These are phyloP conservation scores for Drosophila peninsularis DNA, from an alignment of 2,888 invertebrate genomes.

Conservation along the genomic window DNA sequence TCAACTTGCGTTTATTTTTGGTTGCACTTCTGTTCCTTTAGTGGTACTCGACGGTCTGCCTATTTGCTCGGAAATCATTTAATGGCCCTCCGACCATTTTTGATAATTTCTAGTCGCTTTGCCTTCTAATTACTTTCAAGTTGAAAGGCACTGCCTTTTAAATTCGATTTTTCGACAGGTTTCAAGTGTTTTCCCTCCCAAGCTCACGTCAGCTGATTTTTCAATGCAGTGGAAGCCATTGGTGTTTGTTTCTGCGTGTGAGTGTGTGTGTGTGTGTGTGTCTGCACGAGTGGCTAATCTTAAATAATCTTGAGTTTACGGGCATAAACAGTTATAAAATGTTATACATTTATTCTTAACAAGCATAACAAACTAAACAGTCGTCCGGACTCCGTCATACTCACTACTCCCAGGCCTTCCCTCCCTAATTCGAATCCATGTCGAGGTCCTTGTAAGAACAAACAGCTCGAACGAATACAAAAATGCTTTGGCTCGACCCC, in stretches of 20 bases:
- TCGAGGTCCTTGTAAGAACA: slow-evolving; percentile 23
- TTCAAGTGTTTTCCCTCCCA: slow-evolving; percentile 61
- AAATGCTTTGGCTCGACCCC: no score
- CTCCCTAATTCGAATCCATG: background rate
- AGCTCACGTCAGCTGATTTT: slow-evolving; percentile 33
- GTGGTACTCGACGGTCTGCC: slow-evolving; percentile 49
- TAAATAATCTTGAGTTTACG: slow-evolving; percentile 77
- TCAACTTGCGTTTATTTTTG: slow-evolving; percentile 62
- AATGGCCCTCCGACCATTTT: slow-evolving; percentile 55
- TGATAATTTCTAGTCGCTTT: slow-evolving; percentile 75
- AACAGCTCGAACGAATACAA: no score
- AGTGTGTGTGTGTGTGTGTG: background rate
- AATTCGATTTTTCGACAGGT: slow-evolving; percentile 15
- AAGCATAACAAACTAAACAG: slow-evolving; percentile 42
- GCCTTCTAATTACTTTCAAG: slow-evolving; percentile 76
- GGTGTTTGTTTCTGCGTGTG: background rate
- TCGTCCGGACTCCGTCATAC: background rate
- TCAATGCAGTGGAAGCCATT: background rate
- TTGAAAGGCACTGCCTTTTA: slow-evolving; percentile 51
- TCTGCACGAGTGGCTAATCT: slow-evolving; percentile 49
- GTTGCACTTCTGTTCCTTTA: slow-evolving; percentile 52
- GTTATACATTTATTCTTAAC: slow-evolving; percentile 73
- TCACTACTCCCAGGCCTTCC: no score
- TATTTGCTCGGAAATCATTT: slow-evolving; percentile 76
- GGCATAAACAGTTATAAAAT: slow-evolving; percentile 72